A percentile compares a stretch with the other conserved stretches of the same genome.
Conservation (phyloP, 2,113 vertebrate genomes). For the Periophthalmodon schlosseri region DNA sequence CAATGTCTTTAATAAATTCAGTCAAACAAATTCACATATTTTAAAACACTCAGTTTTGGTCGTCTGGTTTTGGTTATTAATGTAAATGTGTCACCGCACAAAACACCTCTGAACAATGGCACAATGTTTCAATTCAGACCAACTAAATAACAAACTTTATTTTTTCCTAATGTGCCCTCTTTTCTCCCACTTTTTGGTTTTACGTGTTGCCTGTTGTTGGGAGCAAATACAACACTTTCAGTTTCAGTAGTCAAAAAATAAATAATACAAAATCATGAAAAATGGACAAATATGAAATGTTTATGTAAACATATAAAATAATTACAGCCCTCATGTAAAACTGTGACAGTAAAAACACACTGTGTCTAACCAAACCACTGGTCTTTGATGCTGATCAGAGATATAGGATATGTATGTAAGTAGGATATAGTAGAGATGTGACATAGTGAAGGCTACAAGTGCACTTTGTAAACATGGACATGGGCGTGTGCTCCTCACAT, state of each 20-base stretch:
- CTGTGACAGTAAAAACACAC: slow-evolving; percentile 18
- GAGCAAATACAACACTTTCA: background rate
- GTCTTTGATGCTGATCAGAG: slow-evolving; percentile 32
- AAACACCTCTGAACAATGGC: too few species aligned
- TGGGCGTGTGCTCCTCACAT: slow-evolving; percentile 76
- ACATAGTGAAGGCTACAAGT: slow-evolving; percentile 32
- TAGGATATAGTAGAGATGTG: slow-evolving; percentile 9
- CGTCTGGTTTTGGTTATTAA: too few species aligned
- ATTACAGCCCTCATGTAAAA: slow-evolving; percentile 21
- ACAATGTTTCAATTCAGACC: too few species aligned
- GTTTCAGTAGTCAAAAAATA: slow-evolving; percentile 83
- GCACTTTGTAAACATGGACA: slow-evolving; percentile 24
- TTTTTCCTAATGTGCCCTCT: too few species aligned
- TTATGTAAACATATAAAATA: slow-evolving; percentile 9
- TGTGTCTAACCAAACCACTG: slow-evolving; percentile 13
- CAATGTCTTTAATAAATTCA: too few species aligned
- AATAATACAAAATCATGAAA: slow-evolving; percentile 75
- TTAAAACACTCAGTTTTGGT: too few species aligned
- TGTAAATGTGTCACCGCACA: too few species aligned
- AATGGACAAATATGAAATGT: background rate
- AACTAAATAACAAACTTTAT: too few species aligned
- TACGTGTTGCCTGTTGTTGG: background rate
- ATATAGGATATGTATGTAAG: background rate
- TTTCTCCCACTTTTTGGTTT: too few species aligned
- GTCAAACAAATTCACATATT: too few species aligned